Conservation (phyloP, 2,888 invertebrate species). For the Bombylius discolor region DNA sequence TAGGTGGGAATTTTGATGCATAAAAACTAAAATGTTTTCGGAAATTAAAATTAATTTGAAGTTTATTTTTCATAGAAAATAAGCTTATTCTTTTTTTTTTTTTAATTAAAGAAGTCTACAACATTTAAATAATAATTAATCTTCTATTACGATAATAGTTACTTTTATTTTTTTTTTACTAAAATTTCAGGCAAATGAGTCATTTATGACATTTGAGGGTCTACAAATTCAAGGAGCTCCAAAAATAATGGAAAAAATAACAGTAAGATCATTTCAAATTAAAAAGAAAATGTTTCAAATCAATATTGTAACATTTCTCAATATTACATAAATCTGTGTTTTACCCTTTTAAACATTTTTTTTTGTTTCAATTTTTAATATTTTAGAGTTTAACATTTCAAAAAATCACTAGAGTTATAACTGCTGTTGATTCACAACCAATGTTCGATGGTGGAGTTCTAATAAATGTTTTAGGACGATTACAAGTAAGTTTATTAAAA, state of each 20-base stretch:
- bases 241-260: slow-evolving; percentile 91
- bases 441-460: slow-evolving; percentile 94
- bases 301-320: not conserved
- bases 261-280: slow-evolving; percentile 45
- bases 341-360: slow-evolving; percentile 1
- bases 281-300: not conserved
- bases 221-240: slow-evolving; percentile 81
- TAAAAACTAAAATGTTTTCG: too few relatives aligned
- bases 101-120: too few relatives aligned
- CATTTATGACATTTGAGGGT: slow-evolving; percentile 95
- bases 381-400: slow-evolving; percentile 81
- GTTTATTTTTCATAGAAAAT: too few relatives aligned
- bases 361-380: slow-evolving; percentile 13
- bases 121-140: too few relatives aligned
- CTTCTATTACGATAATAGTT: too few relatives aligned
- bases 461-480: slow-evolving; percentile 89
- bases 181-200: slow-evolving; percentile 62
- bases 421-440: slow-evolving; percentile 94
- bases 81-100: too few relatives aligned
- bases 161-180: too few relatives aligned
- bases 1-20: too few relatives aligned
- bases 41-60: too few relatives aligned
- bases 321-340: not conserved
- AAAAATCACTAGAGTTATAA: slow-evolving; percentile 83
- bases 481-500: slow-evolving; percentile 59